phyloP scores from a whole-genome alignment of 1,140 invertebrate species.

The Calycopis cecrops region DNA sequence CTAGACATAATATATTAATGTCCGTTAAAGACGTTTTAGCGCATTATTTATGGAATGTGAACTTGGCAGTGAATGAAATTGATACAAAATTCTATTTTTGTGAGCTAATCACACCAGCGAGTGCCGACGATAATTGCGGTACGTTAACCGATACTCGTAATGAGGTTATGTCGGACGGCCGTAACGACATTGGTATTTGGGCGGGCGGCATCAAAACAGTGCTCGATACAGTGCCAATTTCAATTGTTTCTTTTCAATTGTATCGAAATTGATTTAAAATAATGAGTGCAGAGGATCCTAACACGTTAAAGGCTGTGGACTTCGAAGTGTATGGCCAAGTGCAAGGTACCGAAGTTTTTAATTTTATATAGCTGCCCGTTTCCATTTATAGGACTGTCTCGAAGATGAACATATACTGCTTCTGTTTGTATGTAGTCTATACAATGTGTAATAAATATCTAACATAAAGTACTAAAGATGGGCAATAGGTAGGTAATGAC shows the following conservation, averaged over 20 bases:
- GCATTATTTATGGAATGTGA: conserved; percentile 7
- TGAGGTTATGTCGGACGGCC: conserved; percentile 30
- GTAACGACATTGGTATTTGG: conserved; percentile 38
- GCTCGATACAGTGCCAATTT: conserved; percentile 18
- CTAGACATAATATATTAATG: conserved; percentile 2
- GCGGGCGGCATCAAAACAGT: conserved; percentile 37
- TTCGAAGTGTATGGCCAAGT: conserved; percentile 93
- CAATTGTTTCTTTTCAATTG: conserved; percentile 19
- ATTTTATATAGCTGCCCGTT: not conserved
- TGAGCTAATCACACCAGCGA: conserved; percentile 11
- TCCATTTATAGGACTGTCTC: too few relatives aligned
- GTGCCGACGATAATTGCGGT: conserved; percentile 13
- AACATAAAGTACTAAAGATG: too few relatives aligned
- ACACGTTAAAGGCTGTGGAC: conserved; percentile 84
- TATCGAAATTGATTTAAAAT: conserved; percentile 15
- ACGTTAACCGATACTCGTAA: conserved; percentile 12
- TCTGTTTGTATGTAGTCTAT: not conserved
- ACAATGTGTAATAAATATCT: too few relatives aligned
- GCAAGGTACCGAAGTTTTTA: conserved; percentile 83
- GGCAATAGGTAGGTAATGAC: too few relatives aligned
- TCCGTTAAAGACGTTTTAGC: not conserved
- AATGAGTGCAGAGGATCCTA: conserved; percentile 78
- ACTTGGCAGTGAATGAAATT: conserved; percentile 10
- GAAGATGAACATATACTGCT: not conserved
- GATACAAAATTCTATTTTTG: conserved; percentile 13